Conservation (phyloP, 1,140 invertebrate genomes). For the Drosophila fuyamai region DNA sequence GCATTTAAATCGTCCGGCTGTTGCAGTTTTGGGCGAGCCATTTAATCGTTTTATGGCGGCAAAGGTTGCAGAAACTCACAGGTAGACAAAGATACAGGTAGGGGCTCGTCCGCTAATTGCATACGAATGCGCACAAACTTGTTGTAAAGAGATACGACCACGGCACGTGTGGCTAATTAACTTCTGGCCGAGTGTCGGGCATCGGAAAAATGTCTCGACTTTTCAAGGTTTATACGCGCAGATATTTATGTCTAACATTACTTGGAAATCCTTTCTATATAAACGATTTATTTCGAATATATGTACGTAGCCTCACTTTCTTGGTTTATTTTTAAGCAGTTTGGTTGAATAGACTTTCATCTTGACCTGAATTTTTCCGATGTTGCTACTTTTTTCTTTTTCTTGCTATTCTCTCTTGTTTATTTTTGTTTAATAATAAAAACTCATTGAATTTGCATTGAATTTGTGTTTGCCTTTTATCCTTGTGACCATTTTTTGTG, state of each 20-base stretch:
- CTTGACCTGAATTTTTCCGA: slow-evolving; percentile 49
- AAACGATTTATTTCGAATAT: slow-evolving; percentile 2
- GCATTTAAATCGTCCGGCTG: slow-evolving; percentile 30
- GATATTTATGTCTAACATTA: slow-evolving; percentile 18
- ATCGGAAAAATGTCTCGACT: slow-evolving; percentile 14
- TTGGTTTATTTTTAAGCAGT: slow-evolving; percentile 30
- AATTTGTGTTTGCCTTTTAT: slow-evolving; percentile 19
- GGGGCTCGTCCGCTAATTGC: slow-evolving; percentile 32
- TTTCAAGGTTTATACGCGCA: slow-evolving; percentile 25
- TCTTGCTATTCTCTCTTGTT: slow-evolving; percentile 9
- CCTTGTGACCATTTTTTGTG: slow-evolving; percentile 40
- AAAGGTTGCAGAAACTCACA: slow-evolving; percentile 1
- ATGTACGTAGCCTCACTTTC: slow-evolving; percentile 8
- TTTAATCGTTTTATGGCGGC: slow-evolving; percentile 39
- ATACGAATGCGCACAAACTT: slow-evolving; percentile 31
- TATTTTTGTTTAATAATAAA: slow-evolving; percentile 37
- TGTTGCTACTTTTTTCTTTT: slow-evolving; percentile 25
- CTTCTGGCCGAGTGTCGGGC: slow-evolving; percentile 25
- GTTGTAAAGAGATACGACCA: slow-evolving; percentile 22
- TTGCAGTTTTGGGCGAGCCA: slow-evolving; percentile 24
- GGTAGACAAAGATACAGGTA: slow-evolving; percentile 24
- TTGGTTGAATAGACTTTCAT: slow-evolving; percentile 51
- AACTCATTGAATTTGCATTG: slow-evolving; percentile 29
- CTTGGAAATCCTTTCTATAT: slow-evolving; percentile 37
- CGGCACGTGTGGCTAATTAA: slow-evolving; percentile 49